These are phyloP conservation scores for Ictalurus furcatus DNA, from an alignment of 2,113 vertebrate genomes.

Conservation along the genomic window DNA sequence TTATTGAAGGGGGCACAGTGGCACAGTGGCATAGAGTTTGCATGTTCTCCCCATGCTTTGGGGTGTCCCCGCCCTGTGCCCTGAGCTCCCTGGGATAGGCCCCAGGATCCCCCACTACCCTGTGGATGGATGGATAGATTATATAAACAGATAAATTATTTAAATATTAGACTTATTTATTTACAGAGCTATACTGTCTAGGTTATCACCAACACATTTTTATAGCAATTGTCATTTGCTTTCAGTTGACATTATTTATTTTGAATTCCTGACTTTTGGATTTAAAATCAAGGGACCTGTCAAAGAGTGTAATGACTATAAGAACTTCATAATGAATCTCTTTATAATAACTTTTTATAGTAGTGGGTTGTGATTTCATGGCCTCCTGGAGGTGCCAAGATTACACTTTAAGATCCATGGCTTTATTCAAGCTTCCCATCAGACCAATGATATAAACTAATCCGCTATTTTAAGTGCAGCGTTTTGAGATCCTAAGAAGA, in stretches of 20 bases:
- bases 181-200: background rate
- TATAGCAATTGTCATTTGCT: background rate
- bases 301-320: background rate
- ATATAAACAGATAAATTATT: background rate
- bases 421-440: conserved; percentile 20
- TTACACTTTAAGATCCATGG: background rate
- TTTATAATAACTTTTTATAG: background rate
- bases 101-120: no score
- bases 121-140: no score
- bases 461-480: conserved; percentile 15
- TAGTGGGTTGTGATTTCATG: background rate
- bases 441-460: background rate
- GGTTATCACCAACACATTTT: background rate
- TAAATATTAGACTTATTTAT: background rate
- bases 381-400: background rate
- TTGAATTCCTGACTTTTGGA: background rate
- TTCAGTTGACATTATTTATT: background rate
- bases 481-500: conserved; percentile 10
- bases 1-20: no score
- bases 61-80: no score
- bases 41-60: no score
- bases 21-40: no score
- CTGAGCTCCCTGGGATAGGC: no score
- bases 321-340: background rate
- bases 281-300: background rate